Evolutionary conservation across 2,113 vertebrate genomes (phyloP).

Genomic region (Boulengeromyrus knoepffleri): DNA sequence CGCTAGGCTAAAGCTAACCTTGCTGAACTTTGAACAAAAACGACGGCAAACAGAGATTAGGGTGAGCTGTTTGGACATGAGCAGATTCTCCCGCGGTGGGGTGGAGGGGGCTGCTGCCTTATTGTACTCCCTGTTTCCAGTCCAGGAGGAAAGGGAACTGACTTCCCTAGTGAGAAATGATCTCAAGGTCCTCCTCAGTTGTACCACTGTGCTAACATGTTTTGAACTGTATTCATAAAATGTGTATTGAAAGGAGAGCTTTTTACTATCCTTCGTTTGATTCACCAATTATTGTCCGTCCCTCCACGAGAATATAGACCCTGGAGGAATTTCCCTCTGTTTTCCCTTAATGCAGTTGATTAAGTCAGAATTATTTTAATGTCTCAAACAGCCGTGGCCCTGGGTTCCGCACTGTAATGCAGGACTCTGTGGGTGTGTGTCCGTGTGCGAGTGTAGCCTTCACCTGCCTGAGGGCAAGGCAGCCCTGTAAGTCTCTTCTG

Average conservation of each 20-base stretch:
- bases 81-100: not conserved
- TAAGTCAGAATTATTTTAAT: not conserved
- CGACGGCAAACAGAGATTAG: not conserved
- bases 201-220: not conserved
- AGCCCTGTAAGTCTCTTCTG: not conserved
- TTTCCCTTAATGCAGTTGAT: not conserved
- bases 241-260: not conserved
- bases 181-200: not conserved
- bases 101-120: not conserved
- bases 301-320: not conserved
- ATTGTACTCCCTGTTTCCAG: not conserved
- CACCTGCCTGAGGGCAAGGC: not conserved
- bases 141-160: not conserved
- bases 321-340: not conserved
- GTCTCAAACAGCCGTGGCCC: not conserved
- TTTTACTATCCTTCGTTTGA: not conserved
- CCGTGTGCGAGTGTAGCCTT: not conserved
- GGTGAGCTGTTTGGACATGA: not conserved
- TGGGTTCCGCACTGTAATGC: not conserved
- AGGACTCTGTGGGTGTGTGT: not conserved
- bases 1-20: not conserved
- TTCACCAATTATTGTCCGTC: not conserved
- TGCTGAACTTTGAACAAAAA: conserved; percentile 6
- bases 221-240: not conserved
- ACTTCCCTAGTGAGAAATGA: not conserved